Base-by-base conservation (phyloP, 1,140 invertebrate species). In the Macrobrachium nipponense region DNA sequence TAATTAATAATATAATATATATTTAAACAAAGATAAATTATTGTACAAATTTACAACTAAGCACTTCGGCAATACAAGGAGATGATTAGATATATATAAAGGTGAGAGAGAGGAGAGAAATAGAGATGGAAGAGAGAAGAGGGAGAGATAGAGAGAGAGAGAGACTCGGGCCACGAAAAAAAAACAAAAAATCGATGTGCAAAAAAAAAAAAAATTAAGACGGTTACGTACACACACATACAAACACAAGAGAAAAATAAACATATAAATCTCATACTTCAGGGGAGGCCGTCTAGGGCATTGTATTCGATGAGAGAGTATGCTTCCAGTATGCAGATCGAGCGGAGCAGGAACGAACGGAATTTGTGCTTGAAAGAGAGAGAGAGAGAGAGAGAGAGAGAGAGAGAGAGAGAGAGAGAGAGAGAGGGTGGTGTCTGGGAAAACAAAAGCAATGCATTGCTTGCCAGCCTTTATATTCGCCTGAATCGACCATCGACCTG, bases 41-140 rank as follows among this genome's bases (percentile, higher is more conserved):
- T 36, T 36, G 27, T 36, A 36, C 1, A 36, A 36, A 36, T 36
- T 36, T 4, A 36, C 27, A 36, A 36, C 27, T 36, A 4, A 36
- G 27, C 27, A 36, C 27, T 36, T 36, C 27, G 27, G 4, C 27
- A 36, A 36, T 36, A 36, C 27, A 36, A 4, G 27, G 1, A 36
- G 4, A 36, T 36, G 27, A 4, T 2, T 36, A 72, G 68, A 72
- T n/a, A n/a, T n/a, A n/a, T n/a, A n/a, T n/a, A n/a, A n/a, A n/a
- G n/a, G n/a, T n/a, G 68, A 72, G 68, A 72, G 68, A 72, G 68
- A 72, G 68, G 68, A 72, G 68, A 72, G 68, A 72, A n/a, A 72
- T 15, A 72, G 68, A 72, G 68, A n/a, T n/a, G n/a, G n/a, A n/a
- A 72, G 68, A 72, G 68, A 72, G 12, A 72, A 72, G 23, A 72